phyloP scores from a whole-genome alignment of 2,888 invertebrate genomes.

The Chromoteleia sp. region DNA sequence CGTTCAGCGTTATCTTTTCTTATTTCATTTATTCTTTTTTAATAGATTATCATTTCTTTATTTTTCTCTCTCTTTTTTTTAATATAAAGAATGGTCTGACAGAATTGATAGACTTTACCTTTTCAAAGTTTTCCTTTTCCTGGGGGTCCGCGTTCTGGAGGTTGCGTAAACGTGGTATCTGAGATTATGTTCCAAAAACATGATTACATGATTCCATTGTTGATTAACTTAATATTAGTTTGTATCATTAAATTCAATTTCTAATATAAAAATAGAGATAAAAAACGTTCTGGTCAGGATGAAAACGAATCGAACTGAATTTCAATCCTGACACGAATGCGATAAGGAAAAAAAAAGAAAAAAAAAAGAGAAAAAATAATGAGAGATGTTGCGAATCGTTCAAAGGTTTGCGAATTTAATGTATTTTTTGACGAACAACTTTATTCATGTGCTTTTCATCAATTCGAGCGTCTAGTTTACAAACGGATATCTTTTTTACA shows the following conservation, averaged over 20 bases:
- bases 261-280: slow-evolving; percentile 4
- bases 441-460: slow-evolving; percentile 56
- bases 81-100: slow-evolving; percentile 73
- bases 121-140: slow-evolving; percentile 88
- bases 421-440: slow-evolving; percentile 34
- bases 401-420: slow-evolving; percentile 47
- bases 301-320: slow-evolving; percentile 22
- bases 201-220: slow-evolving; percentile 79
- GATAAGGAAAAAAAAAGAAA: slow-evolving; percentile 4
- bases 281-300: slow-evolving; percentile 39
- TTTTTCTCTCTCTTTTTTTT: slow-evolving; percentile 28
- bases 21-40: slow-evolving; percentile 1
- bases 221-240: slow-evolving; percentile 62
- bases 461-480: slow-evolving; percentile 32
- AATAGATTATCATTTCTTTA: not conserved
- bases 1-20: not conserved
- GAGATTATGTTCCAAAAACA: slow-evolving; percentile 82
- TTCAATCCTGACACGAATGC: slow-evolving; percentile 42
- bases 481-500: slow-evolving; percentile 44
- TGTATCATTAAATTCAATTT: slow-evolving; percentile 13
- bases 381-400: slow-evolving; percentile 23
- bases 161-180: slow-evolving; percentile 84
- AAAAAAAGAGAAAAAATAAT: slow-evolving; percentile 8
- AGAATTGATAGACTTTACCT: slow-evolving; percentile 85
- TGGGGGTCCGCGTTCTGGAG: slow-evolving; percentile 86